Evolutionary conservation across 2,797 vertebrate genomes (phyloP).

Genomic region (Sciurus vulgaris): DNA sequence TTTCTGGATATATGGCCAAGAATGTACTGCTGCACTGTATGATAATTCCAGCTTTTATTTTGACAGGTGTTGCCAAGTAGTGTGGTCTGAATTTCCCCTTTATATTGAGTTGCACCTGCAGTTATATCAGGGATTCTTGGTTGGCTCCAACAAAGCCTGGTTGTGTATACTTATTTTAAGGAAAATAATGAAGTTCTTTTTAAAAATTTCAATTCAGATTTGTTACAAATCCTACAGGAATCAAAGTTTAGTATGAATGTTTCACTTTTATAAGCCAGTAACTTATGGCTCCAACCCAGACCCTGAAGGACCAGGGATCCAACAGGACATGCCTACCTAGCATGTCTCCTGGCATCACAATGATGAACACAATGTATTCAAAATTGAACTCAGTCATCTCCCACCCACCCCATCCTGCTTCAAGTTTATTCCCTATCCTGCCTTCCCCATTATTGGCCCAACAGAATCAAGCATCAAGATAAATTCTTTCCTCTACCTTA

Average conservation of each 20-base stretch:
- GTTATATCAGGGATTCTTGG: background rate
- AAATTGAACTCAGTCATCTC: background rate
- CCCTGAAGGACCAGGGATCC: background rate
- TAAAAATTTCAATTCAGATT: background rate
- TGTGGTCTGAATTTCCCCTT: too few relatives aligned
- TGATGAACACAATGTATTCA: background rate
- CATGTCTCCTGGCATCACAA: background rate
- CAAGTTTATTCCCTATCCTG: background rate
- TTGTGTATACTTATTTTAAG: background rate
- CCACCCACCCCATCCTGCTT: background rate
- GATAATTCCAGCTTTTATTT: too few relatives aligned
- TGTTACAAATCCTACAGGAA: slow-evolving; percentile 9
- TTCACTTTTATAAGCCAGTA: background rate
- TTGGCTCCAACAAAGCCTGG: background rate
- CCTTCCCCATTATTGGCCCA: background rate
- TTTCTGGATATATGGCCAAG: too few relatives aligned
- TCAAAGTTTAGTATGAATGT: background rate
- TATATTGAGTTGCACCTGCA: background rate
- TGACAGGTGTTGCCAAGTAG: too few relatives aligned
- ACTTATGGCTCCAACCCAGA: background rate
- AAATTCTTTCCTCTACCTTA: background rate
- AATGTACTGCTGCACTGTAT: too few relatives aligned
- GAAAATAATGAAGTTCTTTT: background rate
- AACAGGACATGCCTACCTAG: background rate
- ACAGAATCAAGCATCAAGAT: background rate